Base-by-base conservation (phyloP, 2,888 invertebrate species). In the Rhogogaster chlorosoma region DNA sequence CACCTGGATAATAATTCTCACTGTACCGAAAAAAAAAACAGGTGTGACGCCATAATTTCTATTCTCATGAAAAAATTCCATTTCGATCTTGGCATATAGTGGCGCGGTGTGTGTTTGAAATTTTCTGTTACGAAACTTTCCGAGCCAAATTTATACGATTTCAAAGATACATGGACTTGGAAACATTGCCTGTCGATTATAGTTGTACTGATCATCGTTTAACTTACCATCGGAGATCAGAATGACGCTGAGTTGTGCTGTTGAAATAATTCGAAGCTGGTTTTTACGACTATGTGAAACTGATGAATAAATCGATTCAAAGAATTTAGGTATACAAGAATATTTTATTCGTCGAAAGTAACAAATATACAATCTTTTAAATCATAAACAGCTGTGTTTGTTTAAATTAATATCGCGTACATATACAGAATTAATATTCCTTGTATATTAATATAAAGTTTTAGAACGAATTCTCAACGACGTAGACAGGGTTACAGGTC, bases 331-430 rank as follows among this genome's bases (percentile, higher is more conserved):
- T 93, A 93, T 93, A 93, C 92, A 93, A 93, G 93, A 93, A 93
- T 93, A 93, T 92, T 93, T 93, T 93, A 93, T 93, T 93, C 93
- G 92, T 93, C 90, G 92, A 93, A 93, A 92, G 92, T 93, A 93
- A 93, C 93, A 93, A 93, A 93, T 93, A 92, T 93, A 93, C 92
- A 93, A 92, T 92, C 91, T 92, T 92, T 88, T 88, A 91, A 92
- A 92, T 91, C 91, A 93, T 91, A 91, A 93, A 92, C 18, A 53
- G 18, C 88, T 87, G 89, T 85, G 88, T 91, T n/a, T 88, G 90
- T 86, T 85, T 87, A 87, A 87, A 87, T 87, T 85, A 88, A 88
- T 86, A 85, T 87, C 78, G 77, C 78, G 77, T 86, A 85, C 84
- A 83, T 53, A 82, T 32, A 49, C 84, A 70, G 82, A 64, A 22